Conservation (phyloP, 2,113 vertebrate species). For the Cyphomyrus plagiostoma region DNA sequence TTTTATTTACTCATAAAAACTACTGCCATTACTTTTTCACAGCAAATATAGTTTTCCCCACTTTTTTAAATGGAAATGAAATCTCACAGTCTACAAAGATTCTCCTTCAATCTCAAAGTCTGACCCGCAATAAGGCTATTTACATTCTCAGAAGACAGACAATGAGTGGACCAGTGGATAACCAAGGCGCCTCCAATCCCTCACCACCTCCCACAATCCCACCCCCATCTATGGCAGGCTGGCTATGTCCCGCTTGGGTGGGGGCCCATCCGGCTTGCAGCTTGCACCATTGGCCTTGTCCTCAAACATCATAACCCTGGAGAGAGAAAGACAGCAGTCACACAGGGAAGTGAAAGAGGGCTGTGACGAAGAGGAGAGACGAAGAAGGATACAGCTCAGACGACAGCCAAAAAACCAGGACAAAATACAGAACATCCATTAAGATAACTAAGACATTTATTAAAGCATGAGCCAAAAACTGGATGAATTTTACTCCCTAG, state of each 20-base stretch:
- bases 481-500: background rate
- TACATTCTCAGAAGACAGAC: constrained; percentile 28
- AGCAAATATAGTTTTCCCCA: constrained; percentile 41
- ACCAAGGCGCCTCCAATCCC: constrained; percentile 31
- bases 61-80: constrained; percentile 1
- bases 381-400: background rate
- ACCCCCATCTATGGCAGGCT: constrained; percentile 77
- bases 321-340: background rate
- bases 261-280: constrained; percentile 73
- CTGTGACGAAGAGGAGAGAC: background rate
- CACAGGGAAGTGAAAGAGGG: background rate
- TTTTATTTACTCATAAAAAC: constrained; percentile 40
- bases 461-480: background rate
- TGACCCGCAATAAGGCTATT: constrained; percentile 38
- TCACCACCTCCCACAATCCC: constrained; percentile 9
- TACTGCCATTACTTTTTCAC: constrained; percentile 38
- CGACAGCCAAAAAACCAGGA: background rate
- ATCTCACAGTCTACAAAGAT: background rate
- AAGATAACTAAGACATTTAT: background rate
- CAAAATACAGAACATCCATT: background rate
- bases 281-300: constrained; percentile 78
- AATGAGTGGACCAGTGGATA: background rate
- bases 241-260: constrained; percentile 89
- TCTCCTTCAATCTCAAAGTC: constrained; percentile 16
- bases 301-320: constrained; percentile 93